Evolutionary conservation across 2,113 vertebrate species (phyloP), one percentile per base, ranked within the genome.

Genomic region (Leuciscus idus): DNA sequence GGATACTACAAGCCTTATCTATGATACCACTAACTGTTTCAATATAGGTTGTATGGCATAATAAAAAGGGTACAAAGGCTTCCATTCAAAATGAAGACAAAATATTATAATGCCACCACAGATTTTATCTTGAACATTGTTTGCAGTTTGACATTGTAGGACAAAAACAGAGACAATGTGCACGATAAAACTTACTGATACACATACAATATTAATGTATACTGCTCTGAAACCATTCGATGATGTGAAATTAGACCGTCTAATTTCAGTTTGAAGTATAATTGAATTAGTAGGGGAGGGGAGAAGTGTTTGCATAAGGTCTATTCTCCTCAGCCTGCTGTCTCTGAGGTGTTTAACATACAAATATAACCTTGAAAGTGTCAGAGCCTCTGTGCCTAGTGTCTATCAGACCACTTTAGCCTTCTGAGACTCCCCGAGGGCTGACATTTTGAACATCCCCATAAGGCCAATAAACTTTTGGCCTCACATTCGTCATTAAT

Each of bases 291-390:
- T 50, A 76, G 64, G 30, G 28, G 57, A 48, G 19, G 55, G 50
- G 17, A 23, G 15, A 52, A 68, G 48, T 82, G 62, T 82, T 82
- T 82, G 21, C 81, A 0, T 55, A 36, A 70, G 43, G 77, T 50
- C 57, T 74, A 68, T 66, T 81, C 62, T 62, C 43, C 74, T 62
- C 23, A 61, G 57, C 4, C 26, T 72, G 59, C 17, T 64, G 62
- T 66, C 75, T 79, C 66, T 11, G 13, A 28, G 11, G 62, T 80
- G 80, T 68, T 87, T 83, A 57, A 87, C 46, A 85, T 83, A 79
- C 64, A 85, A 80, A 83, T 57, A 55, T 66, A 83, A 87, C 74
- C 80, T 79, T 88, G 72, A 76, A 83, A 43, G 80, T 73, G 74
- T 86, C 74, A 43, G 55, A 76, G 46, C 28, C n/a, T 23, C 19